phyloP scores from a whole-genome alignment of 2,797 vertebrate genomes.

The Manis javanica region DNA sequence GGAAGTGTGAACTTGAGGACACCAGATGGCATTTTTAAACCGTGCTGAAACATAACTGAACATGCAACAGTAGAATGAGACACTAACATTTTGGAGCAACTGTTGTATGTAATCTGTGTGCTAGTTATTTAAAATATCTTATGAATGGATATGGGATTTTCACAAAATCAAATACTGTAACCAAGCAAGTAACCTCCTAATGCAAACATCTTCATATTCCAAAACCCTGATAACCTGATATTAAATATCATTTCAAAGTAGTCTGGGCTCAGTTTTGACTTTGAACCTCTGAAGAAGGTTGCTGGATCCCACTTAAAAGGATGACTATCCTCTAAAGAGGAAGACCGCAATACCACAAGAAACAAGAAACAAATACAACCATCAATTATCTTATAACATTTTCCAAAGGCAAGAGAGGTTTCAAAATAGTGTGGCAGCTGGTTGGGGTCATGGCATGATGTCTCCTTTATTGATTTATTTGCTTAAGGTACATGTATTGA shows the following conservation, averaged over 20 bases:
- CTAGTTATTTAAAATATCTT: not conserved
- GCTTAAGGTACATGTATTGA: slow-evolving; percentile 43
- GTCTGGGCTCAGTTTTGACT: slow-evolving; percentile 77
- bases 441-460: slow-evolving; percentile 31
- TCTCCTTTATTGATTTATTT: slow-evolving; percentile 63
- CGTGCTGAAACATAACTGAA: not conserved
- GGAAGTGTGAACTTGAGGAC: not conserved
- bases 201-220: slow-evolving; percentile 73
- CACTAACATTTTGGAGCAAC: not conserved
- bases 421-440: slow-evolving; percentile 57
- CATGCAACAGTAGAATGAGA: not conserved
- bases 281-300: slow-evolving; percentile 80
- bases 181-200: not conserved
- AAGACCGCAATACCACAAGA: slow-evolving; percentile 83
- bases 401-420: slow-evolving; percentile 62
- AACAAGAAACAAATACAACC: slow-evolving; percentile 67
- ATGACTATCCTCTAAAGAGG: slow-evolving; percentile 75
- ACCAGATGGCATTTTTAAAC: slow-evolving; percentile 40
- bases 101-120: not conserved
- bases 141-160: not conserved
- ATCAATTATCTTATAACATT: slow-evolving; percentile 77
- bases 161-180: slow-evolving; percentile 46
- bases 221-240: slow-evolving; percentile 73
- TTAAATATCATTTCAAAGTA: slow-evolving; percentile 83
- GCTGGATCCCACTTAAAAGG: slow-evolving; percentile 83